Percentiles rank a stretch among this genome's conserved stretches.
These are phyloP conservation scores for Microcebus ravelobensis DNA, from an alignment of 2,113 vertebrate species.

Conservation along the genomic window DNA sequence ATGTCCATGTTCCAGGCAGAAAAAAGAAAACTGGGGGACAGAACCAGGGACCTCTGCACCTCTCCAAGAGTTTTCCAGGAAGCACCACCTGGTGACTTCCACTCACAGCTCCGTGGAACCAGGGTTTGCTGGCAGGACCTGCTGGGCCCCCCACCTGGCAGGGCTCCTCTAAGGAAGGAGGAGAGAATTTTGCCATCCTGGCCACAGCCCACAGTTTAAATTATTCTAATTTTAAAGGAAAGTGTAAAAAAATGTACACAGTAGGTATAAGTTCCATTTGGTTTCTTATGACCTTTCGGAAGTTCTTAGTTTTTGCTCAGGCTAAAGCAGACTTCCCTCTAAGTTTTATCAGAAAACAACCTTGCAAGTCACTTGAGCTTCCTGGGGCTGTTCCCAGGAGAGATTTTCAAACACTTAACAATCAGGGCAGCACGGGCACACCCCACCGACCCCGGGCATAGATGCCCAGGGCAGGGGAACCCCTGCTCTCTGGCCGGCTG, in stretches of 20 bases:
- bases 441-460: not conserved
- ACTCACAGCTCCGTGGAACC: not conserved
- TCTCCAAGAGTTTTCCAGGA: not conserved
- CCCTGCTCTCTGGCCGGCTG: not conserved
- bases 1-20: not conserved
- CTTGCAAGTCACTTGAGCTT: not conserved
- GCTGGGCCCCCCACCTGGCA: not conserved
- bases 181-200: too few relatives aligned
- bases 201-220: not conserved
- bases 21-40: not conserved
- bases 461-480: not conserved
- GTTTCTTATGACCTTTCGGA: not conserved
- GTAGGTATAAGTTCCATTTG: not conserved
- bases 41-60: not conserved
- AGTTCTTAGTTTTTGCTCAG: not conserved
- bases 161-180: not conserved
- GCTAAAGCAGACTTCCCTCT: not conserved
- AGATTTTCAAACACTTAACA: not conserved
- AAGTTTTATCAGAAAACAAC: not conserved
- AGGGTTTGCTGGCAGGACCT: not conserved
- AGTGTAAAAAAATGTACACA: not conserved
- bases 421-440: accelerated
- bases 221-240: not conserved
- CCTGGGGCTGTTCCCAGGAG: not conserved
- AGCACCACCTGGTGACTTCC: not conserved